Base-by-base conservation (phyloP, 2,797 vertebrate genomes). In the Columba guinea region DNA sequence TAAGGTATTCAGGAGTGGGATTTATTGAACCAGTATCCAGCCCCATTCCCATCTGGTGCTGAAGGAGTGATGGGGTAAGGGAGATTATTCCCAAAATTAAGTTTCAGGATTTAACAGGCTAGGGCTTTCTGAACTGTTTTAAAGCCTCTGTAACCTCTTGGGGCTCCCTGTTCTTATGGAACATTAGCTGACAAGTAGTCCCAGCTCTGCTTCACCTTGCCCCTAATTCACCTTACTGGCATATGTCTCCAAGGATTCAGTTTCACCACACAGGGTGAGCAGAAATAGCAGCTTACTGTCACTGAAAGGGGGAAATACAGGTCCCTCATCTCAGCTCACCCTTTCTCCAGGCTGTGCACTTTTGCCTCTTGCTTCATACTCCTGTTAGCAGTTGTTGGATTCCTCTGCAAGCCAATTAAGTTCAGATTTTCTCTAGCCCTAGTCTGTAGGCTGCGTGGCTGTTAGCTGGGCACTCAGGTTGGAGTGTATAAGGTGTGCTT, bases 281-380 rank as follows among this genome's bases (percentile, higher is more conserved):
- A 97, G 93, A 95, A 96, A 96, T 95, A 95, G 93, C 94, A 93
- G 56, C 92, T 87, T 46, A 90, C 77, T 89, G 77, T 89, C 78
- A 87, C 9, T 83, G 76, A 77, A 90, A 62, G 92, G 65, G 83
- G 77, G 70, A 89, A 90, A 79, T 84, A 56, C 85, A 84, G 85
- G 87, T 88, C 76, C 59, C 69, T 73, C 51, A 44, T 83, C 89
- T 71, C 76, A 86, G 62, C 48, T 69, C 19, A 53, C 71, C 37
- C 76, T 59, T 83, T 94, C 79, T 85, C 19, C 70, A 90, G 44
- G 11, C 70, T 63, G 13, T 49, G 74, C 60, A 69, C 22, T 87
- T 91, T 82, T 79, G 41, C 60, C 27, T 89, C 49, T 81, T 76
- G 67, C 44, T 35, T 95, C 73, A 39, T 59, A 41, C 41, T 60